phyloP scores from a whole-genome alignment of 2,797 vertebrate genomes.

The Amblyraja radiata region DNA sequence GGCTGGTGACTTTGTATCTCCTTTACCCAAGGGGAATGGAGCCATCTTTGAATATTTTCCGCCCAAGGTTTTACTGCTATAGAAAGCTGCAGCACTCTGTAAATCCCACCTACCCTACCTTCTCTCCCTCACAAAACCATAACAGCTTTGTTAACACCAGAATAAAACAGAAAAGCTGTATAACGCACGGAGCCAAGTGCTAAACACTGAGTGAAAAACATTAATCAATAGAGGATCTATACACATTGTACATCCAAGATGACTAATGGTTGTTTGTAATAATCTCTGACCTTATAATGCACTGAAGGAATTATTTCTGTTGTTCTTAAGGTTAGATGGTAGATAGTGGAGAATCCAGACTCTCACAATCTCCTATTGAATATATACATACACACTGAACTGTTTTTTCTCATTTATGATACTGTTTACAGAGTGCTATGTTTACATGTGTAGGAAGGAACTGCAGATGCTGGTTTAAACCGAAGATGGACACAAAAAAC shows the following conservation, averaged over 20 bases:
- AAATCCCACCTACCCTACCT: background rate
- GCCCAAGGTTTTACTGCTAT: background rate
- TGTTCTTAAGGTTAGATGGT: background rate
- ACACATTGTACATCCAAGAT: slow-evolving; percentile 1
- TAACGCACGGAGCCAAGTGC: background rate
- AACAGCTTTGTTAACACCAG: background rate
- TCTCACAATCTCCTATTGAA: background rate
- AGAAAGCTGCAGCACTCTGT: background rate
- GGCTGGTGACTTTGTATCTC: background rate
- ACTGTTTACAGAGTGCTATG: too few species aligned
- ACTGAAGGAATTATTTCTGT: background rate
- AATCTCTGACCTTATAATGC: background rate
- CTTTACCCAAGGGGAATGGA: background rate
- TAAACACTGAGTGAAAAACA: background rate
- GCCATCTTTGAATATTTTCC: background rate
- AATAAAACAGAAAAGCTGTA: background rate
- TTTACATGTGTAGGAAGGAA: too few species aligned
- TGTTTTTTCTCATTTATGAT: too few species aligned
- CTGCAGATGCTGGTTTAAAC: too few species aligned
- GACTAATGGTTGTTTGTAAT: slow-evolving; percentile 1
- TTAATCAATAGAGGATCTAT: background rate
- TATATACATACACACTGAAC: too few species aligned
- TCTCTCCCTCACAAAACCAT: background rate
- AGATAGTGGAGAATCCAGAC: background rate
- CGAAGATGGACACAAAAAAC: too few species aligned